Base-by-base conservation (phyloP, 2,888 invertebrate species). In the Dione vanillae region DNA sequence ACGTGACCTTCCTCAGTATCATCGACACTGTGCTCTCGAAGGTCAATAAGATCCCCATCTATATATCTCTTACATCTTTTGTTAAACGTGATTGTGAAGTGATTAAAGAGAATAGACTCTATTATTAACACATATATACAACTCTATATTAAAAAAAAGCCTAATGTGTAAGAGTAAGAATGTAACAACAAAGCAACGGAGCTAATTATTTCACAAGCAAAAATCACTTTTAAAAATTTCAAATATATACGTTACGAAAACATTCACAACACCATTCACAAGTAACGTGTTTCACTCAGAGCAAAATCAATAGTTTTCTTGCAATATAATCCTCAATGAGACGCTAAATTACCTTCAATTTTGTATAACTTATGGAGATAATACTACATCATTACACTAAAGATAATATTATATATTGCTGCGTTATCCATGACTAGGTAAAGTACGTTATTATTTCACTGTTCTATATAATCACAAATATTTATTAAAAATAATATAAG, bases 301-400 rank as follows among this genome's bases (percentile, higher is more conserved):
- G 0, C 49, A 41, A 58, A 40, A 58, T 12, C 7, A 19, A 1
- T 58, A 54, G 37, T 54, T n/a, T 56, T 35, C 11, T 19, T 20
- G 9, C 41, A 43, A 59, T 19, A 41, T 20, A 43, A 41, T 35
- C n/a, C 27, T 16, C 20, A 43, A 27, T 5, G 27, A 27, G 19
- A 58, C 14, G 14, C 12, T 7, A 40, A 43, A 41, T 20, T 59
- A 59, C 14, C 20, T 41, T 59, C 40, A 59, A 59, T 59, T 59
- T 59, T 59, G 41, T 59, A 59, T 20, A 43, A 59, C 11, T 19
- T 41, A 20, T 20, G 16, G 54, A 37, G 5, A 56, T 56, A 56
- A 56, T 56, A 52, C 20, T 37, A 56, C n/a, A 16, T 37, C 37
- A 37, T 56, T 56, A 56, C 16, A 16, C 6, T 16, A 37, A n/a